Conservation (phyloP, 2,888 invertebrate genomes). For the Polydrusus cervinus region DNA sequence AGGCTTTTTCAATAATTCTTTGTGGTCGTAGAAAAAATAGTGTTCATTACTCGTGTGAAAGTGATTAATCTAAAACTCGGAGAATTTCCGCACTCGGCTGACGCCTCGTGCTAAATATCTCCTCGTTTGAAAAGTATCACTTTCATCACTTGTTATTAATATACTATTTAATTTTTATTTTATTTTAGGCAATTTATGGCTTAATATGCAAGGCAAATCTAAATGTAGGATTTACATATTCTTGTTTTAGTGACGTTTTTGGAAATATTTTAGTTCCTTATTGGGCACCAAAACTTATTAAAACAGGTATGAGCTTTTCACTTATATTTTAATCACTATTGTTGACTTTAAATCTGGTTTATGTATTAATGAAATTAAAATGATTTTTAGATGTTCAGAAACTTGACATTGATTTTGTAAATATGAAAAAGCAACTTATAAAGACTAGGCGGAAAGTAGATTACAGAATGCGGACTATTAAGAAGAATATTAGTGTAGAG, state of each 20-base stretch:
- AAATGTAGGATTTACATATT: conserved; percentile 57
- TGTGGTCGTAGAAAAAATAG: no score
- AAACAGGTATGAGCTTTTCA: conserved; percentile 23
- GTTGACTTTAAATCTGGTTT: background rate
- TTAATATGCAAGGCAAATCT: conserved; percentile 60
- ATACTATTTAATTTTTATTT: background rate
- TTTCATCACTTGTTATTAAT: no score
- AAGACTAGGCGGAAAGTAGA: conserved; percentile 60
- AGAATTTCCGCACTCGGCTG: no score
- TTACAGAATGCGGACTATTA: conserved; percentile 24
- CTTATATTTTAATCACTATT: conserved; percentile 26
- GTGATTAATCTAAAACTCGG: no score
- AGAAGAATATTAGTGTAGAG: conserved; percentile 37
- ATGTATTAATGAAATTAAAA: no score
- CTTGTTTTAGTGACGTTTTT: conserved; percentile 60
- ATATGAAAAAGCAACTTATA: conserved; percentile 59
- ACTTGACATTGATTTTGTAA: conserved; percentile 57
- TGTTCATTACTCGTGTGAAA: no score
- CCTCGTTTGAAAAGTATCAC: no score
- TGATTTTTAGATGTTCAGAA: conserved; percentile 50
- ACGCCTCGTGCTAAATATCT: no score
- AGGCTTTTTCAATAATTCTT: no score
- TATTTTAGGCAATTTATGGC: conserved; percentile 63
- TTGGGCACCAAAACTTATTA: conserved; percentile 54
- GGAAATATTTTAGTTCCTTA: conserved; percentile 60